A percentile compares a stretch with the other conserved stretches of the same genome.
Evolutionary conservation across 2,797 vertebrate genomes (phyloP).

Genomic region (Anabas testudineus): DNA sequence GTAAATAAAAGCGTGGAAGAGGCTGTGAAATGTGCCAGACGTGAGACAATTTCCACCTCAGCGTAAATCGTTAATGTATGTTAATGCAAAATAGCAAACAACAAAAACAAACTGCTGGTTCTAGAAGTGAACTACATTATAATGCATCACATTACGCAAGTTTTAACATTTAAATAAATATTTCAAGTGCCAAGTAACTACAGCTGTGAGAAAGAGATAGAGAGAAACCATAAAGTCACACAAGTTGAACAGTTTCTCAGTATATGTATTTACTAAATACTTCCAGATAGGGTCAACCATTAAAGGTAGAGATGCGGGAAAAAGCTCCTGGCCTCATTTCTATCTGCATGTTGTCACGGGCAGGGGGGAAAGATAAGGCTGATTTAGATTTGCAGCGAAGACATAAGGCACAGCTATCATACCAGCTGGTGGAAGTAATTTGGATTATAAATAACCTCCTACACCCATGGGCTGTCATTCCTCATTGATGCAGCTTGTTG

Average conservation of each 20-base stretch:
- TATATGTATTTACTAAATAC: too few relatives aligned
- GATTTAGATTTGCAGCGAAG: constrained; percentile 31
- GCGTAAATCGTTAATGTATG: too few relatives aligned
- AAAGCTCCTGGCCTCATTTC: neutral
- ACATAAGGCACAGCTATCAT: constrained; percentile 35
- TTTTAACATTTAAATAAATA: too few relatives aligned
- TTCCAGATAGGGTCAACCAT: neutral
- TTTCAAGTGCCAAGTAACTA: too few relatives aligned
- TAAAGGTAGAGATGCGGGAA: neutral
- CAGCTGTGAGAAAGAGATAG: too few relatives aligned
- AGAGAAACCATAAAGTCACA: neutral
- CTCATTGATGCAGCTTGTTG: constrained; percentile 39
- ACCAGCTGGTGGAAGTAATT: constrained; percentile 52
- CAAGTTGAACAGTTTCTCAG: neutral
- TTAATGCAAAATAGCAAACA: too few relatives aligned
- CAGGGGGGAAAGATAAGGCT: constrained; percentile 15
- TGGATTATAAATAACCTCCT: constrained; percentile 42
- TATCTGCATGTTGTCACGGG: neutral
- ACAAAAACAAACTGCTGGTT: too few relatives aligned
- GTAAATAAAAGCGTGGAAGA: too few relatives aligned
- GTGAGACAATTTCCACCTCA: too few relatives aligned
- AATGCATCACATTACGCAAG: too few relatives aligned
- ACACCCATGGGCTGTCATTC: constrained; percentile 35
- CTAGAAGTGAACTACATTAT: too few relatives aligned
- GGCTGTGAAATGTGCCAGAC: too few relatives aligned